A percentile compares a stretch with the other conserved stretches of the same genome.
Conservation (phyloP, 1,140 invertebrate genomes). For the Megalonaias nervosa region DNA sequence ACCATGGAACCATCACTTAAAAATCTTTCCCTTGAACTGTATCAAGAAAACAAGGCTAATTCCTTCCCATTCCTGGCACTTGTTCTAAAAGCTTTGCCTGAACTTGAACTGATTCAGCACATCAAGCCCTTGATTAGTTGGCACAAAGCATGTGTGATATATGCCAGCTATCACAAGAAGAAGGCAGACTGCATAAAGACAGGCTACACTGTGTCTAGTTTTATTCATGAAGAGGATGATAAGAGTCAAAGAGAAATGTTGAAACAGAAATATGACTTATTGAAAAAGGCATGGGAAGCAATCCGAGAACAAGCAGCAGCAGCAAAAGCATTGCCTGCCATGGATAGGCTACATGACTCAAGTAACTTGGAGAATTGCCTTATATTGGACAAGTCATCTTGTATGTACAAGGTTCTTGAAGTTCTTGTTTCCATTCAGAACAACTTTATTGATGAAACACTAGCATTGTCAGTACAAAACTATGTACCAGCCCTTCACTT, state of each 20-base stretch:
- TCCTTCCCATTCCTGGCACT: too few relatives aligned
- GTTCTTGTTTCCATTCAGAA: slow-evolving; percentile 16
- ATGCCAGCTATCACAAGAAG: too few relatives aligned
- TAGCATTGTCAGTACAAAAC: slow-evolving; percentile 1
- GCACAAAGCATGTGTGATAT: too few relatives aligned
- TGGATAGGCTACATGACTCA: background rate
- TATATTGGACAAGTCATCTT: slow-evolving; percentile 6
- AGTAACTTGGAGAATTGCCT: slow-evolving; percentile 15
- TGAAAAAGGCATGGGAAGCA: slow-evolving; percentile 6
- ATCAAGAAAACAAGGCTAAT: too few relatives aligned
- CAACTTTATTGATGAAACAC: slow-evolving; percentile 5
- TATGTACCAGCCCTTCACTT: slow-evolving; percentile 17
- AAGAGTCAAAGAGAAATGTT: background rate
- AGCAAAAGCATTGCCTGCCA: background rate
- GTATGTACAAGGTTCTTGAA: slow-evolving; percentile 8
- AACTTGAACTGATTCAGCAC: too few relatives aligned
- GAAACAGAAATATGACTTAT: slow-evolving; percentile 5
- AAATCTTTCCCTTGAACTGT: slow-evolving; percentile 12
- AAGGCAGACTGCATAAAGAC: too few relatives aligned
- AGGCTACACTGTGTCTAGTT: slow-evolving; percentile 3
- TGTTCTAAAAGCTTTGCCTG: too few relatives aligned
- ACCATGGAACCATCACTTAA: slow-evolving; percentile 3
- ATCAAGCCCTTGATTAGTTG: too few relatives aligned
- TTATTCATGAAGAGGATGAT: background rate
- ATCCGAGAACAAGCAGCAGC: background rate